These are phyloP conservation scores for Periophthalmus magnuspinnatus DNA, from an alignment of 2,797 vertebrate genomes.

Conservation along the genomic window DNA sequence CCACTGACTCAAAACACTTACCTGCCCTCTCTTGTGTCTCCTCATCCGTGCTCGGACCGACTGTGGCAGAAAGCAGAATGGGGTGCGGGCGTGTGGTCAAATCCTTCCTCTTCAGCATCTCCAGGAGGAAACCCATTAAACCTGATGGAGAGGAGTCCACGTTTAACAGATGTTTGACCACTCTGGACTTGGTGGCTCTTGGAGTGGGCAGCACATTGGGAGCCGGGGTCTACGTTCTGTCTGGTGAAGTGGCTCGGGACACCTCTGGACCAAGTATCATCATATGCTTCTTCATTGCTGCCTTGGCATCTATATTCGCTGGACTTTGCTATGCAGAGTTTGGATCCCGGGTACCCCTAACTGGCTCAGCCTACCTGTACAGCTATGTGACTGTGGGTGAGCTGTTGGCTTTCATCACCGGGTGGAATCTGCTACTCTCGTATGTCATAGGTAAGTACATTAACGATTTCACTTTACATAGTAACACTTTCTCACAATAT, in stretches of 20 bases:
- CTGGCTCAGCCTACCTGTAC: constrained; percentile 88
- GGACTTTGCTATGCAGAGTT: constrained; percentile 87
- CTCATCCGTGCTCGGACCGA: constrained; percentile 5
- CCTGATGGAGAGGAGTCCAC: constrained; percentile 71
- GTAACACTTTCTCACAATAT: neutral
- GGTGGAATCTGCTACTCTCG: constrained; percentile 89
- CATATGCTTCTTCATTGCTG: constrained; percentile 87
- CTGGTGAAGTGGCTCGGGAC: constrained; percentile 85
- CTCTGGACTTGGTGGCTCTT: constrained; percentile 81
- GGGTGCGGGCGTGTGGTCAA: constrained; percentile 30
- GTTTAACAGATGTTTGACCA: constrained; percentile 82
- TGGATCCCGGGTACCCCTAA: constrained; percentile 83
- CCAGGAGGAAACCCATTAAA: constrained; percentile 78
- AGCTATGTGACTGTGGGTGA: constrained; percentile 88
- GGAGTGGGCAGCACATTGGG: constrained; percentile 84
- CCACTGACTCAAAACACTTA: constrained; percentile 16
- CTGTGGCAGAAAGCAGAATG: constrained; percentile 44
- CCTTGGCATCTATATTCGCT: constrained; percentile 82
- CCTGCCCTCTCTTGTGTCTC: constrained; percentile 3
- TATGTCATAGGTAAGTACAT: constrained; percentile 80
- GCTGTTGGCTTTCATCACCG: constrained; percentile 85
- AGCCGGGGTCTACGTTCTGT: constrained; percentile 84
- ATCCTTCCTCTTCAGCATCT: constrained; percentile 67
- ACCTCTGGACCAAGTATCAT: constrained; percentile 84
- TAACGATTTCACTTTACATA: neutral